A percentile compares a stretch with the other conserved stretches of the same genome.
These are phyloP conservation scores for Passer montanus DNA, from an alignment of 2,113 vertebrate genomes.

Conservation along the genomic window DNA sequence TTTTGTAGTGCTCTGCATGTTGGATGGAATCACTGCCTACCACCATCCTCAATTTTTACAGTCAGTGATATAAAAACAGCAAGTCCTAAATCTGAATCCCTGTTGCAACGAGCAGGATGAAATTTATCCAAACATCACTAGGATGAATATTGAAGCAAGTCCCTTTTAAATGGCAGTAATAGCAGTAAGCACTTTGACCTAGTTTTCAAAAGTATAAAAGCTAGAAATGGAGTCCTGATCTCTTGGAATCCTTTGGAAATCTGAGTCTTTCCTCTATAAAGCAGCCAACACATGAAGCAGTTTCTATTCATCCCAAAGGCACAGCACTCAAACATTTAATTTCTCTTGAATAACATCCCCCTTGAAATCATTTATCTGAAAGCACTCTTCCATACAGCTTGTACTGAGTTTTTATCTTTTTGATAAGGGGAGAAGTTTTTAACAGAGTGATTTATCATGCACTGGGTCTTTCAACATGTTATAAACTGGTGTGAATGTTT, in stretches of 20 bases:
- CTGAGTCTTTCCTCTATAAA: neutral
- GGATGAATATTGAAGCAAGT: neutral
- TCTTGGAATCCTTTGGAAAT: slow-evolving; percentile 5
- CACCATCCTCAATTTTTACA: neutral
- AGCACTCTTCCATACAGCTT: neutral
- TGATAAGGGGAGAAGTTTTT: neutral
- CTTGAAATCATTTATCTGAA: neutral
- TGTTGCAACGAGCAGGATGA: neutral
- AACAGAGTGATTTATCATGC: neutral
- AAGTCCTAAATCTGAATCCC: neutral
- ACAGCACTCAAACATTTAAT: neutral
- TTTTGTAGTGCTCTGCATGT: neutral
- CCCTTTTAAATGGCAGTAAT: neutral
- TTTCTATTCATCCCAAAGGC: neutral
- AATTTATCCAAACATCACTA: neutral
- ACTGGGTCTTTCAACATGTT: neutral
- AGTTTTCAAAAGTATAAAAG: neutral
- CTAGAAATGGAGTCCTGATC: neutral
- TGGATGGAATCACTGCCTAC: neutral
- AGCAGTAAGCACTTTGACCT: neutral
- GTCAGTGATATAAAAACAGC: neutral
- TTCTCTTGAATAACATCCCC: neutral
- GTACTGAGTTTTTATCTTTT: neutral
- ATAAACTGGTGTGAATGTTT: neutral
- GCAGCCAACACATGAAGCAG: neutral